Evolutionary conservation across 2,113 vertebrate genomes (phyloP).

Genomic region (Pan paniscus): DNA sequence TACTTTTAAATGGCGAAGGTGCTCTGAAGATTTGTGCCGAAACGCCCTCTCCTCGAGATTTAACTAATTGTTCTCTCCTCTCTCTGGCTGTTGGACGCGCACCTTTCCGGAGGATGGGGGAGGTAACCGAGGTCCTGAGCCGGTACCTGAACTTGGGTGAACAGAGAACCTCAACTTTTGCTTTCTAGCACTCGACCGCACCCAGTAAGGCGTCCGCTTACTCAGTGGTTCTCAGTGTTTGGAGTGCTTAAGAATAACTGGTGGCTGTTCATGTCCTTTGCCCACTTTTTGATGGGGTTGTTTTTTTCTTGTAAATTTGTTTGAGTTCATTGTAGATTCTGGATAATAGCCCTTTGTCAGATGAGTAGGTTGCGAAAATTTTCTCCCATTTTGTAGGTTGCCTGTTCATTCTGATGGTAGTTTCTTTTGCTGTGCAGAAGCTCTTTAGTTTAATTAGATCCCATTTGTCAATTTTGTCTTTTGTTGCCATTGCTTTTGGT

Average conservation of each 20-base stretch:
- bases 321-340: too few species aligned
- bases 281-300: too few species aligned
- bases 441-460: too few species aligned
- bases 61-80: conserved; percentile 72
- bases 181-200: conserved; percentile 38
- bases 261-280: too few species aligned
- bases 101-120: conserved; percentile 66
- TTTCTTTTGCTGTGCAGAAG: too few species aligned
- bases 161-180: conserved; percentile 50
- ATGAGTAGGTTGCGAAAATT: too few species aligned
- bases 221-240: background rate
- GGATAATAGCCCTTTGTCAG: too few species aligned
- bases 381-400: too few species aligned
- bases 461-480: too few species aligned
- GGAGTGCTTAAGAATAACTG: background rate
- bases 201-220: background rate
- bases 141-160: conserved; percentile 46
- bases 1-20: background rate
- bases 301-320: too few species aligned
- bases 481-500: too few species aligned
- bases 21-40: background rate
- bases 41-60: conserved; percentile 4
- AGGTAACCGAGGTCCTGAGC: conserved; percentile 60
- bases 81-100: conserved; percentile 61
- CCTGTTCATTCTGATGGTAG: too few species aligned